Percentiles rank a stretch among this genome's conserved stretches.
phyloP scores from a whole-genome alignment of 2,797 vertebrate species.

The Epinephelus awoara region DNA sequence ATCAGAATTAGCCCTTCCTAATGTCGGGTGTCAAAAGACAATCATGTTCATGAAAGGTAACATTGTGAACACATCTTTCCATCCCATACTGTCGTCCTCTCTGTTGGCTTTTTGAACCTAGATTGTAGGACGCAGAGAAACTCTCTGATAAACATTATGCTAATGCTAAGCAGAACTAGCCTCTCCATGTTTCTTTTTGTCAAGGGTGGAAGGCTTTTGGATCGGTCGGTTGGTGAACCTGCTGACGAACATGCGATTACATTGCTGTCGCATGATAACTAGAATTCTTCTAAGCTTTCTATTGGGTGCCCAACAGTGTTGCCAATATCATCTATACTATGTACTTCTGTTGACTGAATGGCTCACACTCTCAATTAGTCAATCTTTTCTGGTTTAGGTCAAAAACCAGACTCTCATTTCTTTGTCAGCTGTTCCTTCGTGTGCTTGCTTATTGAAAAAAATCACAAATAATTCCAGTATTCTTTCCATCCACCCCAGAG shows the following conservation, averaged over 20 bases:
- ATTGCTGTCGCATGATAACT: background rate
- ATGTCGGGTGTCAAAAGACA: too few species aligned
- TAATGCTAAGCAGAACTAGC: too few species aligned
- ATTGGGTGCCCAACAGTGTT: background rate
- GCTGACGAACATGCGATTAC: background rate
- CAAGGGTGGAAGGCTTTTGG: too few species aligned
- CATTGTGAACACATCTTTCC: too few species aligned
- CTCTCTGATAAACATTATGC: too few species aligned
- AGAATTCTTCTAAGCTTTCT: background rate
- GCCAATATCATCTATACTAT: background rate
- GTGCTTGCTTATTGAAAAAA: background rate
- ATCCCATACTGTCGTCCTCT: too few species aligned
- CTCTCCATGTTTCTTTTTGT: too few species aligned
- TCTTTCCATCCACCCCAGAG: background rate
- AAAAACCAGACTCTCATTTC: background rate
- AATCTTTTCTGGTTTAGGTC: background rate
- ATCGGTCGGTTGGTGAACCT: background rate
- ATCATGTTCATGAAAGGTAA: too few species aligned
- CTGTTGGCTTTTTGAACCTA: too few species aligned
- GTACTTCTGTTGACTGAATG: background rate
- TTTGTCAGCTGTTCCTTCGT: background rate
- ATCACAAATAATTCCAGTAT: conserved; percentile 1
- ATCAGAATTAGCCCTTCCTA: background rate
- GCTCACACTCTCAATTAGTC: background rate
- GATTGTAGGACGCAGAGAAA: too few species aligned